Conservation (phyloP, 2,888 invertebrate species). For the Tenthredo amoena region DNA sequence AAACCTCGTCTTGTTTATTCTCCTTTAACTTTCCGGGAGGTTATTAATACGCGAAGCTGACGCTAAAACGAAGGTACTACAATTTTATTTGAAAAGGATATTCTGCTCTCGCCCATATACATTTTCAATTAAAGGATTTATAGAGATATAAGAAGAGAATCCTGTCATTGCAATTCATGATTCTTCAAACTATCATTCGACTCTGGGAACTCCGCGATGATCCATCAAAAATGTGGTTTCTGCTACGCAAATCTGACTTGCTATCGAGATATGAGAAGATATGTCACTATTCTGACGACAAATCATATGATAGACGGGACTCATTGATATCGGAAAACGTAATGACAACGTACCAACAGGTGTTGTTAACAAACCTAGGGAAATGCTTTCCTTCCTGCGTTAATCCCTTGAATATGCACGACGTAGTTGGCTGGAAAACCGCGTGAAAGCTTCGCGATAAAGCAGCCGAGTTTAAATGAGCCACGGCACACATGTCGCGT, state of each 20-base stretch:
- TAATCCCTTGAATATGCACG: constrained; percentile 35
- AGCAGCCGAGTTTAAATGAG: constrained; percentile 36
- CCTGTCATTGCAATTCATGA: neutral
- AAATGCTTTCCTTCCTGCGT: constrained; percentile 1
- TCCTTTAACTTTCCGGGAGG: neutral
- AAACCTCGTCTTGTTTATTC: constrained; percentile 20
- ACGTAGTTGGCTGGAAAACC: constrained; percentile 34
- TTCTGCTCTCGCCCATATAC: neutral
- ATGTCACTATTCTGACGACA: neutral
- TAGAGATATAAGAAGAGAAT: neutral
- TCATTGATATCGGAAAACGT: constrained; percentile 12
- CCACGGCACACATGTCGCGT: constrained; percentile 33
- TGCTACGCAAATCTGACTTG: neutral
- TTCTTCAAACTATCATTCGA: neutral
- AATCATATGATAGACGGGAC: neutral
- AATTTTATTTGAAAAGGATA: neutral
- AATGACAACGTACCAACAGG: constrained; percentile 39
- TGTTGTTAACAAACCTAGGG: constrained; percentile 20
- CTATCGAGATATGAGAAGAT: neutral
- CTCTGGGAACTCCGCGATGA: no score
- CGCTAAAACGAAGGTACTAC: neutral
- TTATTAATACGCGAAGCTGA: neutral
- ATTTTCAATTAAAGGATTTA: neutral
- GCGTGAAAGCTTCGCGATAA: constrained; percentile 42
- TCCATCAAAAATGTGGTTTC: neutral